Base-by-base conservation (phyloP, 2,797 vertebrate genomes). In the Carcharodon carcharias region DNA sequence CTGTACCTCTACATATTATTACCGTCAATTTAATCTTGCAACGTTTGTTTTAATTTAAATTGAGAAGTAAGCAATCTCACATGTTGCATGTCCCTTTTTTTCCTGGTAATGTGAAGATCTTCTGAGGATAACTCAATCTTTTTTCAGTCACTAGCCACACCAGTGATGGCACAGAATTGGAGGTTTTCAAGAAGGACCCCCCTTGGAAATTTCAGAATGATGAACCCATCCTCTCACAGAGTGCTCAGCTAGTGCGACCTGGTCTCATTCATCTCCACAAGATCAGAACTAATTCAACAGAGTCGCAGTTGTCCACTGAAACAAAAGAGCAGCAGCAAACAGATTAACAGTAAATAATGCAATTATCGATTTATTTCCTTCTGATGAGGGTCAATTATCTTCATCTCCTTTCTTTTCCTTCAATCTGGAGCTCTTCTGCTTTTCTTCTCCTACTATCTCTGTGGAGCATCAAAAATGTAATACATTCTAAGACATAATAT, bases 121-220 rank as follows among this genome's bases (percentile, higher is more conserved):
- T 31, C 77, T 77, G 26, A 56, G 54, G 94, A 95, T 95, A 95
- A 95, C 14, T 54, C 94, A 58, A 50, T 96, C 85, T 96, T 96
- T 77, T 96, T 96, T 85, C 80, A 96, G 96, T 82, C 80, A 96
- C 40, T 88, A 96, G 96, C 80, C 96, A 96, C 67, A 88, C 31
- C 77, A 85, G 58, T 67, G 85, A 85, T 63, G 85, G 85, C 85
- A 89, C 6, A 87, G 96, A 96, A 80, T 89, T 45, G 71, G 96
- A 96, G 69, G 54, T 77, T 95, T 95, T 18, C 94, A 95, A 95
- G 85, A 96, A 96, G 54, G 96, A 85, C 21, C 96, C 96, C 63
- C 96, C 96, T 96, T 96, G 96, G 96, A 96, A 85, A 65, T 96
- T 88, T 82, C 77, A 96, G 50, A 82, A 89, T 63, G 96, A 89